Evolutionary conservation across 2,113 vertebrate species (phyloP), one percentile per base, ranked within the genome.

Genomic region (Rhinolophus ferrumequinum): DNA sequence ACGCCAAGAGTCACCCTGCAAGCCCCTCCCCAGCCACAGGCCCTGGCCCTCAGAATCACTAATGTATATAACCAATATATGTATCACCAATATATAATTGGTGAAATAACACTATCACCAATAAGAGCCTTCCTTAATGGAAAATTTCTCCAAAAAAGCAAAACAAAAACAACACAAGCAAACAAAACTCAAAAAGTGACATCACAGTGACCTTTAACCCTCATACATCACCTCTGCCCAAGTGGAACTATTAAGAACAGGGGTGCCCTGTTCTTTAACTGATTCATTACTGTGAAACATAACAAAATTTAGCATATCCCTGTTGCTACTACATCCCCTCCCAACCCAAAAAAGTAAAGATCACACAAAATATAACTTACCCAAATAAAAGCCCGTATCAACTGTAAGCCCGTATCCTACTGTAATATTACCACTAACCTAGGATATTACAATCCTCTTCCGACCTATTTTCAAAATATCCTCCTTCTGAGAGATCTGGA

Each of bases 101-200:
- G n/a, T n/a, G n/a, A n/a, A n/a, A n/a, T n/a, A 44, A 44, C 6
- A 21, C n/a, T 24, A 80, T 30, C 30, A 38, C 50, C 13, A 54
- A 18, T 64, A 67, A 77, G 15, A 79, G 21, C 6, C n/a, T 66
- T 73, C 33, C 41, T 52, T 66, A 38, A 33, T 2, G 56, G 30
- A 50, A 95, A 87, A 26, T 64, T 91, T 91, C 47, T 50, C 62
- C 56, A 52, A 58, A 76, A 90, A 50, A 67, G 13, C 8, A 72
- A 47, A 83, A 81, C 5, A n/a, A 28, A 90, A 84, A 66, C n/a
- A n/a, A n/a, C 52, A 89, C 60, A 77, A 50, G 21, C 58, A 66
- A 76, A 58, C 11, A 60, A 41, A 73, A 52, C 9, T 77, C 24
- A 66, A 73, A 24, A 7, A 75, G 22, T 60, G 60, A 52, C 21